These are phyloP conservation scores for Cyclophora albipunctata DNA, from an alignment of 2,888 invertebrate species.

Conservation along the genomic window DNA sequence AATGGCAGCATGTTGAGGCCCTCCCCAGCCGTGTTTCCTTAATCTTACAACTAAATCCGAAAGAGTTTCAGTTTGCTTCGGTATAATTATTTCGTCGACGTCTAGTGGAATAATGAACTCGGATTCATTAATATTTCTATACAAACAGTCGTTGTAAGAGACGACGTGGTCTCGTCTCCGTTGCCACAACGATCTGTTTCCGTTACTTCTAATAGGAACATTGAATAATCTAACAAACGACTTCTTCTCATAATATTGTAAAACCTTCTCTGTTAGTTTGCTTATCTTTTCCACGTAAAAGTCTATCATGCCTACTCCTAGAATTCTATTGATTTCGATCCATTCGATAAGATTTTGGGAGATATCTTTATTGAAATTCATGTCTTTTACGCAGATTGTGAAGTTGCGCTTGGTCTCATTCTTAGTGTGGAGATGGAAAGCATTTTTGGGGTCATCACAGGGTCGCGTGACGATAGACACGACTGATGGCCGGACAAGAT, in stretches of 20 bases:
- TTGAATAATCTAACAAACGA: conserved; percentile 66
- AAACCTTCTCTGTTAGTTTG: conserved; percentile 66
- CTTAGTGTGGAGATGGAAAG: conserved; percentile 43
- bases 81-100: conserved; percentile 83
- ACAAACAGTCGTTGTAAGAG: conserved; percentile 86
- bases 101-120: conserved; percentile 81
- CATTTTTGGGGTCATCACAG: conserved; percentile 63
- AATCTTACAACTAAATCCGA: conserved; percentile 70
- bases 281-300: conserved; percentile 79
- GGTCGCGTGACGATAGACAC: conserved; percentile 70
- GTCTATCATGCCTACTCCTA: conserved; percentile 80
- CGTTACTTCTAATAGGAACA: conserved; percentile 69
- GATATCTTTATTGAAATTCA: conserved; percentile 79
- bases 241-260: conserved; percentile 71
- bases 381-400: conserved; percentile 83
- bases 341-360: conserved; percentile 80
- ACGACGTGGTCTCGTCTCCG: conserved; percentile 82
- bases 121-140: conserved; percentile 79
- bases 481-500: conserved; percentile 44
- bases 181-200: conserved; percentile 73
- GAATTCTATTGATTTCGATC: conserved; percentile 79
- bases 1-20: conserved; percentile 74
- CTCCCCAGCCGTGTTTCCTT: conserved; percentile 50
- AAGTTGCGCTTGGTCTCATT: conserved; percentile 55
- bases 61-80: conserved; percentile 76